Evolutionary conservation across 2,888 invertebrate species (phyloP).

Genomic region (Nycteola revayana): DNA sequence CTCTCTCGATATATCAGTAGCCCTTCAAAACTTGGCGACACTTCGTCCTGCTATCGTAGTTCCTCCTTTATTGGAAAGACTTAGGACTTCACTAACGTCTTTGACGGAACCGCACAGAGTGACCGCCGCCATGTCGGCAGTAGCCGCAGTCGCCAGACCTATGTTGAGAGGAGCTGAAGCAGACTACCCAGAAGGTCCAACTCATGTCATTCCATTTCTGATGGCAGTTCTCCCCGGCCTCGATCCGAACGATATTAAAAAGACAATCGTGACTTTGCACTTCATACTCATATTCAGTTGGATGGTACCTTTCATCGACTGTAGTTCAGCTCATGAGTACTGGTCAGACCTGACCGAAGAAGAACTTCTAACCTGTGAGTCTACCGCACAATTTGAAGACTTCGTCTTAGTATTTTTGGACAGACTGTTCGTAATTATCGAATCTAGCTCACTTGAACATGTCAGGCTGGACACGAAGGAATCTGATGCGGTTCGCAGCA

Average conservation of each 20-base stretch:
- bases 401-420: slow-evolving; percentile 94
- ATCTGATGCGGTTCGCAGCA: slow-evolving; percentile 83
- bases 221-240: slow-evolving; percentile 92
- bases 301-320: slow-evolving; percentile 92
- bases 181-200: slow-evolving; percentile 88
- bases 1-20: slow-evolving; percentile 83
- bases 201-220: slow-evolving; percentile 90
- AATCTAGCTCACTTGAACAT: slow-evolving; percentile 86
- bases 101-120: slow-evolving; percentile 94
- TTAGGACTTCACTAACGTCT: slow-evolving; percentile 91
- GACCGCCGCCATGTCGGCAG: slow-evolving; percentile 87
- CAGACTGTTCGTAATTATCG: slow-evolving; percentile 86
- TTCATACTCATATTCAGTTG: slow-evolving; percentile 89
- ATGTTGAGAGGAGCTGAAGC: slow-evolving; percentile 79
- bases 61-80: slow-evolving; percentile 90
- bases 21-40: slow-evolving; percentile 88
- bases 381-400: slow-evolving; percentile 93
- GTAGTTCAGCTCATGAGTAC: slow-evolving; percentile 87
- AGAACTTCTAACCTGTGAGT: slow-evolving; percentile 88
- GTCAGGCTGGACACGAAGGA: slow-evolving; percentile 85
- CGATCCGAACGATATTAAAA: slow-evolving; percentile 93
- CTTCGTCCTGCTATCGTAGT: slow-evolving; percentile 91
- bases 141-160: slow-evolving; percentile 86
- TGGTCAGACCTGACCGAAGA: slow-evolving; percentile 88
- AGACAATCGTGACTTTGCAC: slow-evolving; percentile 88